phyloP scores from a whole-genome alignment of 2,113 vertebrate genomes.

The Pogonocichla stellata region DNA sequence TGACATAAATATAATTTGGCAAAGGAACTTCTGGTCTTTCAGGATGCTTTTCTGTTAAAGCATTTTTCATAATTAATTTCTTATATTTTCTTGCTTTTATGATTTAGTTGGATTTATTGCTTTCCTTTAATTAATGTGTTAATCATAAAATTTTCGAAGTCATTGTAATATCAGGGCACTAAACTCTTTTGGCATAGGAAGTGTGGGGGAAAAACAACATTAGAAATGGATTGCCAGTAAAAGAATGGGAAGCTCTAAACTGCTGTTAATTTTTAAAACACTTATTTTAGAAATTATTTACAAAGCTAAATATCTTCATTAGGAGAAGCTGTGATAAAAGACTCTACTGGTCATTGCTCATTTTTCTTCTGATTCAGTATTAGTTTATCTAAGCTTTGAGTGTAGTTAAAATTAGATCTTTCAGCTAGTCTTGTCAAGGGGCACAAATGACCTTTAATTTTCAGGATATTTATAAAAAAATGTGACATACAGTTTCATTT shows the following conservation, averaged over 20 bases:
- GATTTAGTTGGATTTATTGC: not conserved
- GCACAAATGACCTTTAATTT: not conserved
- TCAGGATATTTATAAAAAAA: not conserved
- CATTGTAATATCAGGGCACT: not conserved
- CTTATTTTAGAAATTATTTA: not conserved
- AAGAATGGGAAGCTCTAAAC: not conserved
- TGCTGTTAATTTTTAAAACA: not conserved
- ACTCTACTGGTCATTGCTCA: rapidly evolving
- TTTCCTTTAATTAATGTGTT: not conserved
- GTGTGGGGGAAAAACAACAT: too few species aligned
- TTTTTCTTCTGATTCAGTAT: not conserved
- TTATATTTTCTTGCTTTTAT: not conserved
- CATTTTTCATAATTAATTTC: not conserved
- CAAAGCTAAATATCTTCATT: not conserved
- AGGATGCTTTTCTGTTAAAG: not conserved
- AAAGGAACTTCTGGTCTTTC: not conserved
- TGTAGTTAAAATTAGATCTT: not conserved
- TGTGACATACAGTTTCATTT: not conserved
- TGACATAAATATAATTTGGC: not conserved
- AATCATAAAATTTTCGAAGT: not conserved
- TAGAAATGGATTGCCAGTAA: not conserved
- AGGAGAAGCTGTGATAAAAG: not conserved
- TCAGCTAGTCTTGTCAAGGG: not conserved
- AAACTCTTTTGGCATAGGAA: not conserved
- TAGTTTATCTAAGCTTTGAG: not conserved